phyloP scores from a whole-genome alignment of 2,888 invertebrate genomes.

The Dione vanillae region DNA sequence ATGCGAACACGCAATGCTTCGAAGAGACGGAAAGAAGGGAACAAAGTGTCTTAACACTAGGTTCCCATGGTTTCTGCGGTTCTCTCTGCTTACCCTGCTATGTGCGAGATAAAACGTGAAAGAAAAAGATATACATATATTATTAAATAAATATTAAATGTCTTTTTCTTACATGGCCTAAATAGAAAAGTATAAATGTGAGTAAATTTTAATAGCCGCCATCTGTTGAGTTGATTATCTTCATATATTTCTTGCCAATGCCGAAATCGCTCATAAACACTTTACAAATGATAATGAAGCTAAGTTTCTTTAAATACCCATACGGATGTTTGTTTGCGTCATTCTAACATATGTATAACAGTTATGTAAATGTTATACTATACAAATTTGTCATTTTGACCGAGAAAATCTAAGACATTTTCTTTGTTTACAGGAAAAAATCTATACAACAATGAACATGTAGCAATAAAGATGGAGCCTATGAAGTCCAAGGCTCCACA shows the following conservation, averaged over 20 bases:
- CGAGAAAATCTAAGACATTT: slow-evolving; percentile 7
- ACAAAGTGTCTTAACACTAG: too few relatives aligned
- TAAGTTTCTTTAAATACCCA: slow-evolving; percentile 40
- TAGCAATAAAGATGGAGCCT: slow-evolving; percentile 99
- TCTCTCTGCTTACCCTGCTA: too few relatives aligned
- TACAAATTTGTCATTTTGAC: slow-evolving; percentile 30
- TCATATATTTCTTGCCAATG: slow-evolving; percentile 34
- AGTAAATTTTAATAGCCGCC: slow-evolving; percentile 44
- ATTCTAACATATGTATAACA: slow-evolving; percentile 23
- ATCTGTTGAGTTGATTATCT: slow-evolving; percentile 44
- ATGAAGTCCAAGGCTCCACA: slow-evolving; percentile 99
- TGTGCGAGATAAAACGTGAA: too few relatives aligned
- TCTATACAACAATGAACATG: slow-evolving; percentile 99
- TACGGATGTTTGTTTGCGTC: slow-evolving; percentile 36
- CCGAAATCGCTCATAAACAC: slow-evolving; percentile 39
- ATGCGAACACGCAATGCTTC: too few relatives aligned
- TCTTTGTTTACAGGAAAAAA: slow-evolving; percentile 95
- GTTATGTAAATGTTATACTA: not conserved
- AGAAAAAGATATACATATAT: too few relatives aligned
- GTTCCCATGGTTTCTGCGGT: too few relatives aligned
- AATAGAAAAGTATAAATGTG: slow-evolving; percentile 24
- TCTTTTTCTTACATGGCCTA: slow-evolving; percentile 18
- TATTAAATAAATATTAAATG: slow-evolving; percentile 14
- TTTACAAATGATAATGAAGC: slow-evolving; percentile 42
- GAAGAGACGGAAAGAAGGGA: too few relatives aligned